Conservation (phyloP, 2,113 vertebrate genomes). For the Ellobius talpinus region DNA sequence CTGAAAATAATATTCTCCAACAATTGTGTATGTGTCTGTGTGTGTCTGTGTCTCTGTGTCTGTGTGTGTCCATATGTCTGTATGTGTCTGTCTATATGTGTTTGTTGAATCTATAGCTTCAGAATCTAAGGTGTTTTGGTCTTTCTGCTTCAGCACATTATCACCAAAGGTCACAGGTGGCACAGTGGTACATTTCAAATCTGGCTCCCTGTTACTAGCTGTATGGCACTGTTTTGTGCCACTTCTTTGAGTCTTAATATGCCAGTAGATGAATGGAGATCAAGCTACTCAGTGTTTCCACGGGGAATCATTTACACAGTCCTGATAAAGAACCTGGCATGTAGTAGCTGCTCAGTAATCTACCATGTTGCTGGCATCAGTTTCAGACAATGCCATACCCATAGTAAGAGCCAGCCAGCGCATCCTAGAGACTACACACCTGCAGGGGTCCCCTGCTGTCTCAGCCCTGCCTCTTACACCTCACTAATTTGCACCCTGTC, state of each 20-base stretch:
- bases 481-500: background rate
- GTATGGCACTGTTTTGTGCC: background rate
- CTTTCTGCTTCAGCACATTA: background rate
- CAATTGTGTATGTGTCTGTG: background rate
- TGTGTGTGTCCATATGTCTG: background rate
- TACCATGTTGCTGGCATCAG: background rate
- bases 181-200: background rate
- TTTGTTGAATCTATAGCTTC: background rate
- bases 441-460: background rate
- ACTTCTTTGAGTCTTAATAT: background rate
- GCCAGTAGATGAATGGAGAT: background rate
- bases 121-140: background rate
- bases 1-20: too few relatives aligned
- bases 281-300: background rate
- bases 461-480: background rate
- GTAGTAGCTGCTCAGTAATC: background rate
- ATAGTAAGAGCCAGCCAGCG: background rate
- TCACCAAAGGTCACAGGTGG: background rate
- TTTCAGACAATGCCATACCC: background rate
- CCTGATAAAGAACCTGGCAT: background rate
- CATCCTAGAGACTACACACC: background rate
- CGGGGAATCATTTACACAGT: background rate
- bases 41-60: background rate
- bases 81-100: too few relatives aligned
- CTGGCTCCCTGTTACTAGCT: background rate